These are phyloP conservation scores for Leucopsar rothschildi DNA, from an alignment of 2,113 vertebrate species.

Conservation along the genomic window DNA sequence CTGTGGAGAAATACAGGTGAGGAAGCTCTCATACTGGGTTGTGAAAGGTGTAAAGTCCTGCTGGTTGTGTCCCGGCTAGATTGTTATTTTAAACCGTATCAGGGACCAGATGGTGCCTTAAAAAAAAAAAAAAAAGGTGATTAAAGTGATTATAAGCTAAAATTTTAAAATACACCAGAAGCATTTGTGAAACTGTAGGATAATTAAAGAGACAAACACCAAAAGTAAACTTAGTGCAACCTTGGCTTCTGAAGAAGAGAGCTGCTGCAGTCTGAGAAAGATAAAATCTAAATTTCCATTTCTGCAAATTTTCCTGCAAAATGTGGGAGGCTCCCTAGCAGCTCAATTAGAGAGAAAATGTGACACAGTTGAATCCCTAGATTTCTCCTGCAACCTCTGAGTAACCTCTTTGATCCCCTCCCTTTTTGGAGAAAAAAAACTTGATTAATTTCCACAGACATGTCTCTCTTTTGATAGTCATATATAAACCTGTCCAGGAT, in stretches of 20 bases:
- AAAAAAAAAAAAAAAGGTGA: background rate
- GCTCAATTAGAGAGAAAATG: conserved; percentile 14
- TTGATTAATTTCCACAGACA: background rate
- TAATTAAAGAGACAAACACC: conserved; percentile 46
- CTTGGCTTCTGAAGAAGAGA: background rate
- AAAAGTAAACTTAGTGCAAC: background rate
- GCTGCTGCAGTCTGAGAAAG: background rate
- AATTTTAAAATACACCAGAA: conserved; percentile 35
- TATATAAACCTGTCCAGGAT: background rate
- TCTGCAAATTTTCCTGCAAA: background rate
- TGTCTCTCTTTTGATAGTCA: background rate
- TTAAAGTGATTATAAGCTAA: background rate
- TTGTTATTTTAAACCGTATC: conserved; percentile 35
- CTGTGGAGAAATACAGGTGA: background rate
- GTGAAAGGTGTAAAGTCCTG: background rate
- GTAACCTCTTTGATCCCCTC: background rate
- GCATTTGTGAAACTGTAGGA: background rate
- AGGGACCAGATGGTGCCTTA: conserved; percentile 32
- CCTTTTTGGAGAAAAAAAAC: background rate
- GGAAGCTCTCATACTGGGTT: background rate
- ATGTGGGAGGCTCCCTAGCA: background rate
- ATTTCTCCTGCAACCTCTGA: background rate
- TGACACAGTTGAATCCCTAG: background rate
- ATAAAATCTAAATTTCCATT: background rate
- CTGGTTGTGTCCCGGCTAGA: background rate